Evolutionary conservation across 2,888 invertebrate species (phyloP).

Genomic region (Scotopteryx bipunctaria): DNA sequence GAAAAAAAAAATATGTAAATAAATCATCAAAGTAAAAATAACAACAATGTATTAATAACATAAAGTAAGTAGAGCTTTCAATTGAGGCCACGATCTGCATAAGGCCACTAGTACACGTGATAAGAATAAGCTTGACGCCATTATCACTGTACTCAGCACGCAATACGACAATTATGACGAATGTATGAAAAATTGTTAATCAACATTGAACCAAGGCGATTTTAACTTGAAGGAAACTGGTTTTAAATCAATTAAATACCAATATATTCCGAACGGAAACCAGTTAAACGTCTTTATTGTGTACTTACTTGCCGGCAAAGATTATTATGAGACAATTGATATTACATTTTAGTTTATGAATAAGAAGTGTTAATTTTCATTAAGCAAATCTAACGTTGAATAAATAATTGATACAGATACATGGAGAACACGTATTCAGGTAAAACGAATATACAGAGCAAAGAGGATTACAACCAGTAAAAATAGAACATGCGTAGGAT

Average conservation of each 20-base stretch:
- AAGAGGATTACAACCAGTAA: too few species aligned
- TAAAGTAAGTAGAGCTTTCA: too few species aligned
- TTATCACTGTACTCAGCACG: background rate
- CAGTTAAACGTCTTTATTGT: slow-evolving; percentile 14
- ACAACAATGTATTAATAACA: too few species aligned
- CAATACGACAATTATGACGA: slow-evolving; percentile 3
- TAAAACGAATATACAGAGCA: too few species aligned
- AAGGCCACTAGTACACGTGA: background rate
- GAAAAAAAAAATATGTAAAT: background rate
- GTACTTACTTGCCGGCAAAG: background rate
- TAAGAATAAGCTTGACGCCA: background rate
- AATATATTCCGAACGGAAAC: slow-evolving; percentile 12
- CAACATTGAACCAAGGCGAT: slow-evolving; percentile 6
- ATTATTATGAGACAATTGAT: background rate
- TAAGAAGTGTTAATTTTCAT: background rate
- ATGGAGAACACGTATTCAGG: too few species aligned
- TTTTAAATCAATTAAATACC: slow-evolving; percentile 16
- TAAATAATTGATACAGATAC: background rate
- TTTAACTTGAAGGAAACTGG: slow-evolving; percentile 8
- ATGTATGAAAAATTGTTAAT: slow-evolving; percentile 9
- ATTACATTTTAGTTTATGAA: background rate
- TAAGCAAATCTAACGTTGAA: background rate
- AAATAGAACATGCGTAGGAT: background rate
- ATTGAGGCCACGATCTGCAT: background rate
- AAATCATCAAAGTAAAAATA: background rate